A percentile compares a stretch with the other conserved stretches of the same genome.
These are phyloP conservation scores for Coleophora deauratella DNA, from an alignment of 2,888 invertebrate genomes.

Conservation along the genomic window DNA sequence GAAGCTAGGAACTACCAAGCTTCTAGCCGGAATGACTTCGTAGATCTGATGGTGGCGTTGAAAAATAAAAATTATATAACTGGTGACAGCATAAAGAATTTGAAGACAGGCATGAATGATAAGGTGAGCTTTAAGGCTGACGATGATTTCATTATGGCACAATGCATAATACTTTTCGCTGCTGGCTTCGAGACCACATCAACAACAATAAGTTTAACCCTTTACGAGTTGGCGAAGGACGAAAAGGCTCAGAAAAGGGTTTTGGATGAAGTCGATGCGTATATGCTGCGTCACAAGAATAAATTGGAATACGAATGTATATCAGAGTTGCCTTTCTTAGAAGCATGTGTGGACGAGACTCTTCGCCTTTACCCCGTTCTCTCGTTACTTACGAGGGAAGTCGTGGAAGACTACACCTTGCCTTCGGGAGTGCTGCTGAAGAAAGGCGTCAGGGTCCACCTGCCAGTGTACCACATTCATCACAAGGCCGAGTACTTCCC, in stretches of 20 bases:
- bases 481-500: slow-evolving; percentile 29
- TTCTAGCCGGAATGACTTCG: slow-evolving; percentile 19
- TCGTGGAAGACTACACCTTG: slow-evolving; percentile 32
- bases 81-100: slow-evolving; percentile 24
- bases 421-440: slow-evolving; percentile 30
- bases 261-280: slow-evolving; percentile 33
- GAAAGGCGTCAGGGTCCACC: slow-evolving; percentile 31
- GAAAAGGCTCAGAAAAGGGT: slow-evolving; percentile 26
- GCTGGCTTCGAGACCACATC: slow-evolving; percentile 48
- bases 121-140: slow-evolving; percentile 32
- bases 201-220: slow-evolving; percentile 25
- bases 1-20: slow-evolving; percentile 13
- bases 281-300: slow-evolving; percentile 13
- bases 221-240: slow-evolving; percentile 40
- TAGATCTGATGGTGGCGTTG: slow-evolving; percentile 17
- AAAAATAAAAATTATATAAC: slow-evolving; percentile 22
- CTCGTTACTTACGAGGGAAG: slow-evolving; percentile 33
- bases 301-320: slow-evolving; percentile 34
- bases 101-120: slow-evolving; percentile 1
- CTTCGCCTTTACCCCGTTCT: slow-evolving; percentile 41
- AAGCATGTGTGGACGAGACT: slow-evolving; percentile 39
- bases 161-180: slow-evolving; percentile 64
- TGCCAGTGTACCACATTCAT: slow-evolving; percentile 35
- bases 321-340: slow-evolving; percentile 33
- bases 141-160: slow-evolving; percentile 60